phyloP scores from a whole-genome alignment of 2,888 invertebrate species.

The Erebia ligea region DNA sequence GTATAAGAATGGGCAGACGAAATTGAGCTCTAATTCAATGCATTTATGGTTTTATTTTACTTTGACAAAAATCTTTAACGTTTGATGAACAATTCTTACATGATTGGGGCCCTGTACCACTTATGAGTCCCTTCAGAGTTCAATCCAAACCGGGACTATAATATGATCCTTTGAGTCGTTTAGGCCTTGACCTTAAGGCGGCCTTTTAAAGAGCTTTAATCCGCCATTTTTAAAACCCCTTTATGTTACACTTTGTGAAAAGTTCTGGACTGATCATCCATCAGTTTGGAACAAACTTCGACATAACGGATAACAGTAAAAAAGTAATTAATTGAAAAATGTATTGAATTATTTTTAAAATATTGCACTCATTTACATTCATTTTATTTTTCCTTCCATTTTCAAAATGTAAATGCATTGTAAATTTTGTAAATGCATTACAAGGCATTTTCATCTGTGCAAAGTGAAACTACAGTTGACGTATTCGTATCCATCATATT shows the following conservation, averaged over 20 bases:
- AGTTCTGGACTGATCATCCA: constrained; percentile 27
- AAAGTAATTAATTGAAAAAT: constrained; percentile 18
- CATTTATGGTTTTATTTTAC: too few species aligned
- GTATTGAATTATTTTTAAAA: constrained; percentile 12
- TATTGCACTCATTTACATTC: not conserved
- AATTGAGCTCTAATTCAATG: too few species aligned
- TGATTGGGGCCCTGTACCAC: too few species aligned
- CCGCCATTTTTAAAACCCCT: constrained; percentile 24
- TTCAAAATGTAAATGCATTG: not conserved
- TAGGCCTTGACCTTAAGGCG: constrained; percentile 19
- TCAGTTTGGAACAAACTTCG: constrained; percentile 22
- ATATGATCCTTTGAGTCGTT: not conserved
- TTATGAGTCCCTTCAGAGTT: not conserved
- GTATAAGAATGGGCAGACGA: too few species aligned
- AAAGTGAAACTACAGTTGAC: not conserved
- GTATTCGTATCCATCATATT: constrained; percentile 9
- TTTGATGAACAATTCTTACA: too few species aligned
- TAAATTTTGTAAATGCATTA: not conserved
- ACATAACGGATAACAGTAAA: constrained; percentile 20
- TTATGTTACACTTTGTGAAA: constrained; percentile 24
- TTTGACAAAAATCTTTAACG: too few species aligned
- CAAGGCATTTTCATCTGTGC: not conserved
- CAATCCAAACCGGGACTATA: not conserved
- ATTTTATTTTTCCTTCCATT: not conserved
- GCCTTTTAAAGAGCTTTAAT: constrained; percentile 23